Conservation (phyloP, 2,113 vertebrate species). For the Sapayoa aenigma region DNA sequence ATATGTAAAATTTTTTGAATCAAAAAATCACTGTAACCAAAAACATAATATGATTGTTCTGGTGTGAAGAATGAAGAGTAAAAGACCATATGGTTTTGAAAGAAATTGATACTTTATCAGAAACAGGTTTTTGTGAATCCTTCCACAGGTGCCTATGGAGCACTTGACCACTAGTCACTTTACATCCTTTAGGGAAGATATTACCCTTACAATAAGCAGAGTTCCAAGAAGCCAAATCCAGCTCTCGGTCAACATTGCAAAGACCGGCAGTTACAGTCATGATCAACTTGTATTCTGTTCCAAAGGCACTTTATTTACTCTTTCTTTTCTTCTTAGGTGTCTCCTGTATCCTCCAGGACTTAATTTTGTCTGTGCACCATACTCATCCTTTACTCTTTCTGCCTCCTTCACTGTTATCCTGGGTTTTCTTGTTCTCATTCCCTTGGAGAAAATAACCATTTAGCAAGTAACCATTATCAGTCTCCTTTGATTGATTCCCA, state of each 20-base stretch:
- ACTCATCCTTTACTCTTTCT: neutral
- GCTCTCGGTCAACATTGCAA: neutral
- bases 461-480: neutral
- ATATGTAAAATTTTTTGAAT: neutral
- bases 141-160: neutral
- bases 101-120: neutral
- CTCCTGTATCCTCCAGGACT: neutral
- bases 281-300: neutral
- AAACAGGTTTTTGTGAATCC: neutral
- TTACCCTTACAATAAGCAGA: neutral
- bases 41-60: accelerated
- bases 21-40: neutral
- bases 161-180: accelerated
- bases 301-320: neutral
- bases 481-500: neutral
- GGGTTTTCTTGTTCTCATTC: neutral
- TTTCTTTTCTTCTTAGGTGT: neutral
- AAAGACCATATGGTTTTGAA: neutral
- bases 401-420: neutral
- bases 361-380: neutral
- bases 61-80: neutral
- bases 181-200: neutral
- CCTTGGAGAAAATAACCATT: neutral
- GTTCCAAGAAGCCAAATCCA: neutral
- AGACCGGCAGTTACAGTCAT: neutral